Percentiles rank a stretch among this genome's conserved stretches.
Evolutionary conservation across 2,888 invertebrate genomes (phyloP).

Genomic region (Masnerella sp.): DNA sequence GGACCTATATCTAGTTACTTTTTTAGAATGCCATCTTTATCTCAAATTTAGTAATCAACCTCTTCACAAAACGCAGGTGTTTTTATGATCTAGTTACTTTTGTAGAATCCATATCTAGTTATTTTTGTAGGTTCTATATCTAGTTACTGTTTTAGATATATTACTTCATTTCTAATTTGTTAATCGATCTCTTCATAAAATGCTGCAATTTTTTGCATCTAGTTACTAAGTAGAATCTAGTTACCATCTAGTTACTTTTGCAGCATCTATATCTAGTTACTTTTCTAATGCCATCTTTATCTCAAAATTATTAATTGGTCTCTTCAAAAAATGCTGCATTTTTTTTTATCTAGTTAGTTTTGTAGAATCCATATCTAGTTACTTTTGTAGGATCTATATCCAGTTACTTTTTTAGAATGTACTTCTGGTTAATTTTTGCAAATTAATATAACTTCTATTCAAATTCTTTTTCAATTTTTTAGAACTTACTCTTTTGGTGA

Average conservation of each 20-base stretch:
- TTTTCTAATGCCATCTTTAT: neutral
- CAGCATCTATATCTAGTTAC: neutral
- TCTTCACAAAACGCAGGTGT: neutral
- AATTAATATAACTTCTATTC: too few relatives aligned
- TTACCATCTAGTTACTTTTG: neutral
- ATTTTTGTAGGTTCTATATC: neutral
- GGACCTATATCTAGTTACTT: neutral
- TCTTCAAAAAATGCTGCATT: neutral
- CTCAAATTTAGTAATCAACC: neutral
- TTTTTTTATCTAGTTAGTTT: neutral
- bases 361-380: neutral
- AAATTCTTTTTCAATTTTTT: too few relatives aligned
- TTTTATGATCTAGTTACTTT: neutral
- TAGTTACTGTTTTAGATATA: neutral
- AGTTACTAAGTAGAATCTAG: neutral
- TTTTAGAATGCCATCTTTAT: conserved; percentile 9
- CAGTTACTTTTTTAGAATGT: neutral
- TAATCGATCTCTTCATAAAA: neutral
- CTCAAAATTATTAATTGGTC: neutral
- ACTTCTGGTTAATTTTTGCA: too few relatives aligned
- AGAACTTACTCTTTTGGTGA: too few relatives aligned
- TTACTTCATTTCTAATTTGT: neutral
- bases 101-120: neutral
- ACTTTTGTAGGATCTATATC: neutral
- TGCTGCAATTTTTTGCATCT: neutral